Evolutionary conservation across 2,797 vertebrate species (phyloP), one percentile per base, ranked within the genome.

Genomic region (Leucoraja ocellata): DNA sequence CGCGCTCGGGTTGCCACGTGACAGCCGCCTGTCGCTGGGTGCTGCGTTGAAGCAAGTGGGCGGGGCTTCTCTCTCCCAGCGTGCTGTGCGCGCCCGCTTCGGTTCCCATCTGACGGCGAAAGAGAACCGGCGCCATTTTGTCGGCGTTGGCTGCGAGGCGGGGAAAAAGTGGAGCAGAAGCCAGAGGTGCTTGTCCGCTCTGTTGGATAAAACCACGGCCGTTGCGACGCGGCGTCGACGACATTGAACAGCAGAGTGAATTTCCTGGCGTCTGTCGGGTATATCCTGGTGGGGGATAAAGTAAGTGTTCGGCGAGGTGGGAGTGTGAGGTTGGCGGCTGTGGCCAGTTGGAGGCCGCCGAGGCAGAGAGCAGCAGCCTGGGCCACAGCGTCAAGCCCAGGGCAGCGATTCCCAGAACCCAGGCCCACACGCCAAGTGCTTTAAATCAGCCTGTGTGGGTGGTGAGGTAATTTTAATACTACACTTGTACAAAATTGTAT

Each of bases 71-170:
- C 10, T 18, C 1, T 92, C 90, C 90, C 90, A 5, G 90, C 90
- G 25, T 58, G 58, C 71, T 11, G 23, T 11, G 23, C 71, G 90
- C 71, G 39, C 21, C 25, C 10, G 36, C 23, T 54, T 92, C 8
- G 39, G 11, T 14, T 46, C 90, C 32, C 36, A 73, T n/a, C 14
- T 28, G 61, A 86, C 58, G 84, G n/a, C n/a, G n/a, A n/a, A 73
- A 73, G 18, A 74, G 18, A n/a, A 16, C 1, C 28, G 25, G 32
- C 90, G 90, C 90, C 90, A 92, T 92, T 92, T 92, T 92, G 90
- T 73, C 10, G 68, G 39, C 54, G 90, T 92, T 28, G 14, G 90
- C 90, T 73, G 71, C 73, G 90, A 68, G 9, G 36, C 46, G 46
- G 32, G 65, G 46, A 54, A 54, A 5, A 4, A 21, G 7, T 1